Evolutionary conservation across 2,113 vertebrate species (phyloP), one percentile per base, ranked within the genome.

Genomic region (Gnathonemus longibarbis): DNA sequence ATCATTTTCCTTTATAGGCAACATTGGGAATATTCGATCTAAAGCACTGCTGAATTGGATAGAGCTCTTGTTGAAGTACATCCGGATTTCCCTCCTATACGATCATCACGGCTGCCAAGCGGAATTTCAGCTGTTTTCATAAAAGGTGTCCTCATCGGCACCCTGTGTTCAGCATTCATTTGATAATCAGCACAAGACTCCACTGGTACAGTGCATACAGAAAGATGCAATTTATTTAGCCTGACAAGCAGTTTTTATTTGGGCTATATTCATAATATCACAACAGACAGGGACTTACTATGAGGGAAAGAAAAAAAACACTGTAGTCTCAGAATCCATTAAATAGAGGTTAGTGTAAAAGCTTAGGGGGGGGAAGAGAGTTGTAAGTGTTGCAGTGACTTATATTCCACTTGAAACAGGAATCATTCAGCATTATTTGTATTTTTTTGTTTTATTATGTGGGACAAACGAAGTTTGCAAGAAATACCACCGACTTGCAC

Each of bases 1-100:
- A 53, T 90, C 92, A 92, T 94, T 94, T 93, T 93, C 92, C 94
- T 95, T 91, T 93, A 88, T 90, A 89, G 92, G 8, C 49, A 35
- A 53, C 46, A 56, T 39, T 62, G 45, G 49, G 74, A 92, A 93
- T 94, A 92, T 92, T 92, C 92, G 92, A 93, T 93, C 17, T 92
- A 89, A 94, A 92, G 93, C 88, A 92, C 92, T 93, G 92, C 92
- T 91, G 90, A 88, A 93, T 91, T 91, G 92, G 94, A 91, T 90
- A 94, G 92, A 46, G 45, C 89, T 89, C 88, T 90, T 93, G 92
- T 93, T 92, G 8, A 77, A 77, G 0, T 39, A 39, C n/a, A 11
- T 66, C 35, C 42, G 74, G 35, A 80, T 80, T 39, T 80, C 5
- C 15, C 35, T 42, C 74, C 35, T 42, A 80, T 39, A 80, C 5